Conservation (phyloP, 1,140 invertebrate genomes). For the roundworm (Caenorhabditis elegans) region DNA sequence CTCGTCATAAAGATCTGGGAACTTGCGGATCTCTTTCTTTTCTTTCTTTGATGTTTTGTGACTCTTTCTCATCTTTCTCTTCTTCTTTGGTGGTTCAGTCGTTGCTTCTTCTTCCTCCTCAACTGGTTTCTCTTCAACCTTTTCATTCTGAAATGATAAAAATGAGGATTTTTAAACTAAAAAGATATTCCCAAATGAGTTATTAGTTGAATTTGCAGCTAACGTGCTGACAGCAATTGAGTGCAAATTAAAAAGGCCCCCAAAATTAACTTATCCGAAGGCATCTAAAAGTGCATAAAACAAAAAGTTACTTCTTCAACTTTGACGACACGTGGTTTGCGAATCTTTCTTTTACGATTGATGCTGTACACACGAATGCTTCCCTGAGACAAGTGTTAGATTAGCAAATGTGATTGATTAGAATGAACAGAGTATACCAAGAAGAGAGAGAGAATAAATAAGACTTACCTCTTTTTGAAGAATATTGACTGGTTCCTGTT, state of each 20-base stretch:
- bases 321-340: not conserved
- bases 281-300: not conserved
- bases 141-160: not conserved
- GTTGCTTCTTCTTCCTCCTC: not conserved
- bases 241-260: no score
- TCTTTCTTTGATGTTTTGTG: not conserved
- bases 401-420: not conserved
- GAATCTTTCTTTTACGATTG: slow-evolving; percentile 11
- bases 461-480: not conserved
- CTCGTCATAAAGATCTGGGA: slow-evolving; percentile 8
- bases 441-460: not conserved
- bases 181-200: no score
- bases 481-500: not conserved
- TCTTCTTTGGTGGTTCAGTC: slow-evolving; percentile 14
- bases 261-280: no score
- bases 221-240: no score
- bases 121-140: not conserved
- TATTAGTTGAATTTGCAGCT: no score
- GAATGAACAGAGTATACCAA: no score
- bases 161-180: no score
- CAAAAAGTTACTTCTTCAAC: not conserved
- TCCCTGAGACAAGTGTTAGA: slow-evolving; percentile 5
- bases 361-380: slow-evolving; percentile 22
- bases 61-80: slow-evolving; percentile 1
- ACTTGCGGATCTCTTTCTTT: not conserved